Base-by-base conservation (phyloP, 2,797 vertebrate species). In the Diplodus puntazzo region DNA sequence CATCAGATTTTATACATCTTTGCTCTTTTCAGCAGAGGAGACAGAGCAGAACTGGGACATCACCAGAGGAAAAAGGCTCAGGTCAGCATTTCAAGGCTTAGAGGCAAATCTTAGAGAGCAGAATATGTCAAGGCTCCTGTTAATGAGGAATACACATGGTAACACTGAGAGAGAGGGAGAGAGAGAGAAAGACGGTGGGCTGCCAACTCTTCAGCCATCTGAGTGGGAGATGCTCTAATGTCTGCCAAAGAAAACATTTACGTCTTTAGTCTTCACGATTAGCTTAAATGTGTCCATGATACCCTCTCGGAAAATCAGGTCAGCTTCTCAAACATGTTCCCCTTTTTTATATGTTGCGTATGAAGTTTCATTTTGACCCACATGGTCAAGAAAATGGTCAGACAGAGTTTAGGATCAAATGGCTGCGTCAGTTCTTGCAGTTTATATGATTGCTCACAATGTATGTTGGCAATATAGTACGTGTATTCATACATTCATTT, bases 191-290 rank as follows among this genome's bases (percentile, higher is more conserved):
- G 59, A 50, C 69, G 58, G 48, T 79, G 53, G n/a, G 64, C 16
- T 75, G 69, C 73, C 63, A 79, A 74, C 75, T 6, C 55, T 65
- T 63, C 48, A 75, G 63, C 59, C 43, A 27, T 76, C 57, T 48
- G 69, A 67, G 70, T 75, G 60, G 70, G 81, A 87, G 73, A 69
- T 8, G 4, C 54, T 81, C 23, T 52, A 5, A 45, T 64, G 55
- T 79, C 53, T 79, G 76, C 84, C 73, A 88, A 82, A 68, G 43
- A 81, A 75, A 80, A 78, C 30, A 61, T 81, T 58, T 62, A 0
- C 43, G 53, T 74, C 27, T 63, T 69, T 57, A 68, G 71, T 78
- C 66, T 68, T 61, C 11, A 25, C 61, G 45, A 75, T 75, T 46
- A 60, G 11, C 67, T 81, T 60, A 62, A 60, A 72, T 66, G 48